Base-by-base conservation (phyloP, 2,888 invertebrate species). In the Aethes cnicana region DNA sequence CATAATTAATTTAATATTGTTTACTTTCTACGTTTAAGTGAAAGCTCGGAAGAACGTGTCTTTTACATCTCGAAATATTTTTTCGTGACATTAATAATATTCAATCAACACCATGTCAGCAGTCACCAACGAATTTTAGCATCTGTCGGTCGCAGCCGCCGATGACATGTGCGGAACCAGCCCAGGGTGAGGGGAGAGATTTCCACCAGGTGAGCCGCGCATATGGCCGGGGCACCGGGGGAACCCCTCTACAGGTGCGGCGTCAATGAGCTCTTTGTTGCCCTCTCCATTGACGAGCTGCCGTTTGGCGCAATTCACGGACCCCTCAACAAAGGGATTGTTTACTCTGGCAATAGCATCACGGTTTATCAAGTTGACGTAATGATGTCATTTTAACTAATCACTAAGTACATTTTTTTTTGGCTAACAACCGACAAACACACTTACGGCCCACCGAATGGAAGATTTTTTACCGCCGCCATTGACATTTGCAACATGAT, bases 111-210 rank as follows among this genome's bases (percentile, higher is more conserved):
- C 77, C 72, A 81, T 75, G 80, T 77, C 74, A 72, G 74, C 76
- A 69, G 52, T 46, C 26, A 18, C 67, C 72, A 89, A 89, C 88
- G 88, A 81, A 88, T 88, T 88, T 85, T 85, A 85, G 85, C 88
- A 89, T 89, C 88, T 89, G 88, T 84, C 86, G 71, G 77, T 74
- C 73, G 82, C 87, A 86, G 86, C 88, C 86, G 87, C 79, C 75
- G 53, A 60, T 78, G 84, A 72, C 86, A 86, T 85, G 84, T 86
- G 84, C 70, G 75, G 76, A 80, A 80, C 81, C 78, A 72, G 79
- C 77, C 77, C 72, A 69, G 67, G 69, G 63, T 65, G 77, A 81
- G 84, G 85, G 86, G 87, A 72, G 79, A 83, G 81, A 79, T 79
- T 77, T 76, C 74, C 71, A 66, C 84, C 88, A 86, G 86, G 87